Evolutionary conservation across 2,797 vertebrate genomes (phyloP).

Genomic region (Eidolon dupreanum): DNA sequence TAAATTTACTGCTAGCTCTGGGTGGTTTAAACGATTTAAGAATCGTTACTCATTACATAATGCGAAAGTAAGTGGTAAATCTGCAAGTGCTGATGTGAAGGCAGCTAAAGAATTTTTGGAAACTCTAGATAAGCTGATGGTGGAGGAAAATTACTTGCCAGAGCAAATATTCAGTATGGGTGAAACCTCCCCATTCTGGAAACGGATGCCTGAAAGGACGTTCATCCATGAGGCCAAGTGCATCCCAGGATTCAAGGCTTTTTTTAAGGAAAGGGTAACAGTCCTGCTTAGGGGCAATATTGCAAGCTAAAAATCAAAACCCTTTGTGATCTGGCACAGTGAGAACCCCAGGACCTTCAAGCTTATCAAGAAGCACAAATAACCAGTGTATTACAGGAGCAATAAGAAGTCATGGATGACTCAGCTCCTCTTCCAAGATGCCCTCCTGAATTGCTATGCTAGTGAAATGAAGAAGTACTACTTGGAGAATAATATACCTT

Average conservation of each 20-base stretch:
- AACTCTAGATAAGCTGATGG: not conserved
- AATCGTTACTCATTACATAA: not conserved
- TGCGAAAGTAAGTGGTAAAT: not conserved
- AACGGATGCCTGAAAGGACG: not conserved
- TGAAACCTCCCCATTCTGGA: not conserved
- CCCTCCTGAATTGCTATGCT: not conserved
- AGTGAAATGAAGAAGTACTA: not conserved
- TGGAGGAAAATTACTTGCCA: not conserved
- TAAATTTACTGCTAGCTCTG: not conserved
- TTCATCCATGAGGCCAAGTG: not conserved
- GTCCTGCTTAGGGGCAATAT: not conserved
- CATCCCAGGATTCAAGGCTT: not conserved
- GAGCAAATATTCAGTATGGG: not conserved
- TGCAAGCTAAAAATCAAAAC: not conserved
- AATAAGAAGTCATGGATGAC: not conserved
- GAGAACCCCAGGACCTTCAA: not conserved
- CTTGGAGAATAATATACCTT: not conserved
- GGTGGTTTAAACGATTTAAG: not conserved
- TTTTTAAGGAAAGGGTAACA: not conserved
- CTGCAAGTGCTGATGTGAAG: not conserved
- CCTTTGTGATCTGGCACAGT: not conserved
- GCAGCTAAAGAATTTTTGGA: not conserved
- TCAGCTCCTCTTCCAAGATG: not conserved
- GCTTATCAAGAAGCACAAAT: not conserved
- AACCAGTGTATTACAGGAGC: not conserved